Evolutionary conservation across 2,888 invertebrate genomes (phyloP).

Genomic region (Melieria picta): DNA sequence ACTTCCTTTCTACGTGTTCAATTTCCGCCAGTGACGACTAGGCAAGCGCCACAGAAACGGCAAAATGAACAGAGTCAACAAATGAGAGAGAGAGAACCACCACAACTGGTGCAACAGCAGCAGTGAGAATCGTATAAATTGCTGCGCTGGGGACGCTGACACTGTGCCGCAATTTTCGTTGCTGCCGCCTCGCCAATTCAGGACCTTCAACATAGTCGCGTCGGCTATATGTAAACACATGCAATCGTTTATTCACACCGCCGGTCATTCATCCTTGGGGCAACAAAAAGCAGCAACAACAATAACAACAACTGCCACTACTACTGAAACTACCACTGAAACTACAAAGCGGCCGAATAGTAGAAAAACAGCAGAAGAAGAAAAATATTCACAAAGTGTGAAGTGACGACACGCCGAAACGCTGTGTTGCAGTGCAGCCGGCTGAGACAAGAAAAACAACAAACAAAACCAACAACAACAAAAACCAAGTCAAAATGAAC

Average conservation of each 20-base stretch:
- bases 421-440: no score
- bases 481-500: no score
- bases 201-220: no score
- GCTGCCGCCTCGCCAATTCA: background rate
- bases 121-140: slow-evolving; percentile 55
- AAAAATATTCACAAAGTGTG: no score
- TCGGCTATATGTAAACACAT: no score
- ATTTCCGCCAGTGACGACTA: background rate
- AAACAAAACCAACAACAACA: no score
- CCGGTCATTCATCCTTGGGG: slow-evolving; percentile 9
- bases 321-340: background rate
- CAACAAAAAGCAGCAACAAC: background rate
- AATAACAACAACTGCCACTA: background rate
- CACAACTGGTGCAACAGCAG: slow-evolving; percentile 28
- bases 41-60: background rate
- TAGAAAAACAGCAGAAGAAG: no score
- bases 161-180: slow-evolving; percentile 28
- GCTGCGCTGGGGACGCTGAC: slow-evolving; percentile 22
- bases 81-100: background rate
- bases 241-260: background rate
- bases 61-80: background rate
- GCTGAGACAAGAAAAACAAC: no score
- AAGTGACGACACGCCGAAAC: no score
- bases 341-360: no score
- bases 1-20: slow-evolving; percentile 13